These are phyloP conservation scores for Nephrotoma appendiculata DNA, from an alignment of 2,888 invertebrate species.

Conservation along the genomic window DNA sequence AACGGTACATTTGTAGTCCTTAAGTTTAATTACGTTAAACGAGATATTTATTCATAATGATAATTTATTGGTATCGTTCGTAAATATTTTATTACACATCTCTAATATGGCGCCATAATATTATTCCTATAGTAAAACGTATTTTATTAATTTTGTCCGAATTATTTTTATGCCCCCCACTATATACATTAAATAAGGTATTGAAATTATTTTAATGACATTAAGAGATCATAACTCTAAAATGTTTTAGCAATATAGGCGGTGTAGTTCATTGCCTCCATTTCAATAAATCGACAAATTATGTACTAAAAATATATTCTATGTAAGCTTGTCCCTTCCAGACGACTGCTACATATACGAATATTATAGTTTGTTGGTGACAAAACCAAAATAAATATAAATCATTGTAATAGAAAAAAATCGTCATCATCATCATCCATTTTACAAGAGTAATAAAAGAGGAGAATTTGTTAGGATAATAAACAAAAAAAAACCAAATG, in stretches of 20 bases:
- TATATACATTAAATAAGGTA: not conserved
- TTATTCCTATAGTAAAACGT: not conserved
- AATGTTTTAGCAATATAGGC: not conserved
- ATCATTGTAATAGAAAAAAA: not conserved
- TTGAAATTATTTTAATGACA: not conserved
- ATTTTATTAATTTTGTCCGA: not conserved
- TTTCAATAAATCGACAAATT: too few relatives aligned
- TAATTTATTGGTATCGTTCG: not conserved
- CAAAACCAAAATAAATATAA: not conserved
- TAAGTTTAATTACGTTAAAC: too few relatives aligned
- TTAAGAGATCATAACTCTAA: not conserved
- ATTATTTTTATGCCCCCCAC: not conserved
- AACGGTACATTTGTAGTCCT: too few relatives aligned
- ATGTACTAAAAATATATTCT: too few relatives aligned
- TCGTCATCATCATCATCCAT: not conserved
- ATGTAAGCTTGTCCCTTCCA: not conserved
- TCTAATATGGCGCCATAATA: not conserved
- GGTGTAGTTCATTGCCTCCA: not conserved
- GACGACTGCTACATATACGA: not conserved
- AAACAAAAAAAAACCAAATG: not conserved
- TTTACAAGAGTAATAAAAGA: not conserved
- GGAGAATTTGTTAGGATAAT: not conserved
- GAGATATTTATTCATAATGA: too few relatives aligned
- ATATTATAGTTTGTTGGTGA: not conserved
- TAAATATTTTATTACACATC: not conserved